Evolutionary conservation across 2,797 vertebrate genomes (phyloP).

Genomic region (Rhodeus uyekii): DNA sequence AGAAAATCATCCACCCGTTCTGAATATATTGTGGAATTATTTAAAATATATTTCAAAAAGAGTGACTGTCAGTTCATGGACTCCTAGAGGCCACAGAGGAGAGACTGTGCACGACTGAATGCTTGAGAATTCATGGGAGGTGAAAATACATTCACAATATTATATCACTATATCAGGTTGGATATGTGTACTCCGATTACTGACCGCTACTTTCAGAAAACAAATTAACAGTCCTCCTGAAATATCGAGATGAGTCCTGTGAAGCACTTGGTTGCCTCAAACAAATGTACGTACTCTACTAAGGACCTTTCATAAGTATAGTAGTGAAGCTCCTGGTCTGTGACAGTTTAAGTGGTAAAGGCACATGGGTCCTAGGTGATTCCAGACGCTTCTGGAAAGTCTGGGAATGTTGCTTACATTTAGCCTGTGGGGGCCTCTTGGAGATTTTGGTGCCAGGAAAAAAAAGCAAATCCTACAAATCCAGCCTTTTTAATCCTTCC

Average conservation of each 20-base stretch:
- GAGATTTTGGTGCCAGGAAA: slow-evolving; percentile 66
- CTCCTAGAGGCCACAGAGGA: slow-evolving; percentile 48
- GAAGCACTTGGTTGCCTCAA: not conserved
- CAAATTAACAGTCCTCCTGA: slow-evolving; percentile 8
- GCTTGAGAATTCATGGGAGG: slow-evolving; percentile 34
- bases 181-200: slow-evolving; percentile 18
- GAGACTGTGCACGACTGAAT: slow-evolving; percentile 41
- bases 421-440: slow-evolving; percentile 63
- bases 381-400: slow-evolving; percentile 51
- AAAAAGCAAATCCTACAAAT: slow-evolving; percentile 72
- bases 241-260: not conserved
- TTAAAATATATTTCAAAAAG: slow-evolving; percentile 70
- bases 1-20: slow-evolving; percentile 74
- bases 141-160: slow-evolving; percentile 42
- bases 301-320: slow-evolving; percentile 12
- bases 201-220: slow-evolving; percentile 16
- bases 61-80: slow-evolving; percentile 67
- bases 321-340: slow-evolving; percentile 37
- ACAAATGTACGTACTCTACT: slow-evolving; percentile 27
- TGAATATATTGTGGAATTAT: slow-evolving; percentile 77
- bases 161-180: slow-evolving; percentile 23
- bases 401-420: slow-evolving; percentile 52
- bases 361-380: slow-evolving; percentile 47
- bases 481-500: slow-evolving; percentile 69
- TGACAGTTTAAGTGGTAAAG: slow-evolving; percentile 36